These are phyloP conservation scores for Aphaenogaster ashmeadi DNA, from an alignment of 1,140 invertebrate genomes.

Conservation along the genomic window DNA sequence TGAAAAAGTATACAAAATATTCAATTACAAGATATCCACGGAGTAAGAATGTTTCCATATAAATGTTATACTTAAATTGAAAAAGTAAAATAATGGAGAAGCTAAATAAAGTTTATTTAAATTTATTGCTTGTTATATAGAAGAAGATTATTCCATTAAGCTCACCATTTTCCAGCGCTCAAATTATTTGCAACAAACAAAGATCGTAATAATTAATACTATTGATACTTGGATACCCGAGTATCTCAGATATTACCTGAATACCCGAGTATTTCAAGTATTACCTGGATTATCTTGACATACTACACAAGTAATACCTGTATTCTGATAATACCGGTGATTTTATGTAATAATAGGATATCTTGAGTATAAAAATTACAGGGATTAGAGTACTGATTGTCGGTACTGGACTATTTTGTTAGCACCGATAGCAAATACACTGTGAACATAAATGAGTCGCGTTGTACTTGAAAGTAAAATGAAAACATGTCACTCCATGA, in stretches of 20 bases:
- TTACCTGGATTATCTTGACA: background rate
- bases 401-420: background rate
- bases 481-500: background rate
- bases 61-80: background rate
- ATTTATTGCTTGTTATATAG: background rate
- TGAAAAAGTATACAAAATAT: background rate
- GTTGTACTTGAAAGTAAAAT: background rate
- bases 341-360: background rate
- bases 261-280: background rate
- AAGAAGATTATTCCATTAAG: background rate
- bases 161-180: background rate
- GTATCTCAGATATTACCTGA: background rate
- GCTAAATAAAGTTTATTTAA: background rate
- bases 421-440: background rate
- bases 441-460: background rate
- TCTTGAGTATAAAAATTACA: background rate
- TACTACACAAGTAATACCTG: background rate
- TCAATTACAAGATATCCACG: background rate
- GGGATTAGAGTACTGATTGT: constrained; percentile 1
- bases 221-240: background rate
- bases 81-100: background rate
- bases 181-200: background rate
- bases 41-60: background rate
- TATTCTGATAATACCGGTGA: background rate
- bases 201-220: background rate